Conservation (phyloP, 2,113 vertebrate species). For the Thymallus thymallus region DNA sequence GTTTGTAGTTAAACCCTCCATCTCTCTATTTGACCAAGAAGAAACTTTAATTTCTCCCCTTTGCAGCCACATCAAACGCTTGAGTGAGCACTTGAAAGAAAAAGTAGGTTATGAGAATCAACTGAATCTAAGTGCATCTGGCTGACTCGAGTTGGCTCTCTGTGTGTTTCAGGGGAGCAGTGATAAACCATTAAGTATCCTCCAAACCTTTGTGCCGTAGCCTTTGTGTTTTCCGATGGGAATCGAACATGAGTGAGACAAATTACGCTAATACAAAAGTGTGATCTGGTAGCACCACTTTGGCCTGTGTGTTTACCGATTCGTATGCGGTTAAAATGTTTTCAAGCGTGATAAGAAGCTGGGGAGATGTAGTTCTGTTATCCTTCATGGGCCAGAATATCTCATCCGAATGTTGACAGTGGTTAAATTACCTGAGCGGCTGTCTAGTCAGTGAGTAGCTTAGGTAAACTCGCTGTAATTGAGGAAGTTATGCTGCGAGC, state of each 20-base stretch:
- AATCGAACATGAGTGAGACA: background rate
- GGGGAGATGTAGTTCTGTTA: slow-evolving; percentile 30
- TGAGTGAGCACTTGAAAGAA: too few relatives aligned
- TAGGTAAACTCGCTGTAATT: slow-evolving; percentile 54
- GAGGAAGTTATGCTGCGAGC: slow-evolving; percentile 33
- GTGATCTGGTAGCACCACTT: background rate
- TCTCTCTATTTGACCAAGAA: too few relatives aligned
- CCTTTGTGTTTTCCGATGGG: background rate
- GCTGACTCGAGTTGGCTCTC: too few relatives aligned
- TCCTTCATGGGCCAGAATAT: slow-evolving; percentile 54
- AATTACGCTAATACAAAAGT: slow-evolving; percentile 1
- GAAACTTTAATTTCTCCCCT: too few relatives aligned
- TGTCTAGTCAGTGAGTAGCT: slow-evolving; percentile 48
- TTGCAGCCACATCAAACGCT: too few relatives aligned
- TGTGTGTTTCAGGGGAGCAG: background rate
- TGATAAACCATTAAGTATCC: background rate
- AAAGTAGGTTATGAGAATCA: too few relatives aligned
- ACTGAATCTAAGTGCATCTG: too few relatives aligned
- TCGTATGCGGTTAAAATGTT: slow-evolving; percentile 20
- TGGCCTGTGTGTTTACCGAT: background rate
- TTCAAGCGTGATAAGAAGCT: slow-evolving; percentile 18
- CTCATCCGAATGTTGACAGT: slow-evolving; percentile 58
- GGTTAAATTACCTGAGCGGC: slow-evolving; percentile 59
- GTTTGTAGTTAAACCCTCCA: too few relatives aligned
- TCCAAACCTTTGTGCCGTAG: background rate